Percentiles rank a stretch among this genome's conserved stretches.
Evolutionary conservation across 2,113 vertebrate species (phyloP).

Genomic region (Cyanoramphus novaezelandiae): DNA sequence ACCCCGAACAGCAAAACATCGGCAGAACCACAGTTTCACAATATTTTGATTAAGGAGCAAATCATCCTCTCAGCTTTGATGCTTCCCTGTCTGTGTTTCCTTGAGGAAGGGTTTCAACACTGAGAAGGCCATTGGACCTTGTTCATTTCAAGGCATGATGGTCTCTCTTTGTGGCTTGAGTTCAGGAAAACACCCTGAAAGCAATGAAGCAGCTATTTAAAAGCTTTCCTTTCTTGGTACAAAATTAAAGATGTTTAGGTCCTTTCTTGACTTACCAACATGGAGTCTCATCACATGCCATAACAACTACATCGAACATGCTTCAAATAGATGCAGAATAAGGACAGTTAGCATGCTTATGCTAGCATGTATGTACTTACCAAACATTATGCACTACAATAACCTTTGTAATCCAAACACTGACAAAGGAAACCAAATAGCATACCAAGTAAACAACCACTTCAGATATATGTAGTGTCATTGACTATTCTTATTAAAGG

Average conservation of each 20-base stretch:
- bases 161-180: neutral
- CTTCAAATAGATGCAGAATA: neutral
- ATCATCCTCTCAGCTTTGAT: neutral
- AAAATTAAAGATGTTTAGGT: neutral
- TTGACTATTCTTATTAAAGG: neutral
- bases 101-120: neutral
- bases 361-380: neutral
- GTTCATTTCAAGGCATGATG: neutral
- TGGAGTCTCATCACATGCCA: neutral
- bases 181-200: neutral
- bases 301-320: neutral
- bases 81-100: neutral
- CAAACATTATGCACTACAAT: neutral
- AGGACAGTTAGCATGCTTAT: neutral
- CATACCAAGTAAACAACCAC: neutral
- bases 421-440: neutral
- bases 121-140: neutral
- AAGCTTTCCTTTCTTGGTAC: neutral
- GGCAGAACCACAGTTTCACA: conserved; percentile 13
- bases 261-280: neutral
- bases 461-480: neutral
- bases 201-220: neutral
- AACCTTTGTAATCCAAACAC: neutral
- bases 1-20: neutral
- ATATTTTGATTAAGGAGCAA: conserved; percentile 37